phyloP scores from a whole-genome alignment of 2,113 vertebrate species.

The Boleophthalmus pectinirostris region DNA sequence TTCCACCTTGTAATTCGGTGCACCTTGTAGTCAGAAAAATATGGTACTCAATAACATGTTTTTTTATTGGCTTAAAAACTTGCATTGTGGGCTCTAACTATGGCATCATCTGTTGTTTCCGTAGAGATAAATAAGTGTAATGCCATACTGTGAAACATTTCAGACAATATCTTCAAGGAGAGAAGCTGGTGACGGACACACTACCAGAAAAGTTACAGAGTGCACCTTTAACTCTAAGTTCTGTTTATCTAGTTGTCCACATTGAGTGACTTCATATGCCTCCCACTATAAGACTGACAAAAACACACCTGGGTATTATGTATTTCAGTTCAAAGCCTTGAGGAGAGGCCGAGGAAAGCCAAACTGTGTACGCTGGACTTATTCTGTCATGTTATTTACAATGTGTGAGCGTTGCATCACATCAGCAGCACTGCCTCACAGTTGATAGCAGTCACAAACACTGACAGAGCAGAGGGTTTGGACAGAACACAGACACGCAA shows the following conservation, averaged over 20 bases:
- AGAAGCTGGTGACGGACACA: no score
- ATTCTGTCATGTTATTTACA: conserved; percentile 3
- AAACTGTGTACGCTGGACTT: neutral
- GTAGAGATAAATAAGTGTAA: no score
- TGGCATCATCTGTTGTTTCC: no score
- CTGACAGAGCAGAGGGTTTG: neutral
- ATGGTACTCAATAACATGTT: no score
- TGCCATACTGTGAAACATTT: no score
- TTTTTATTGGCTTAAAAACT: no score
- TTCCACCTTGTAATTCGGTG: no score
- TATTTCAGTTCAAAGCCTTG: neutral
- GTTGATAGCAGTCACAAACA: conserved; percentile 6
- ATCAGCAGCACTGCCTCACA: neutral
- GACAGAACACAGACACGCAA: conserved; percentile 2
- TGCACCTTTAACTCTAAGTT: no score
- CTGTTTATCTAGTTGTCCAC: neutral
- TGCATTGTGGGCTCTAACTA: no score
- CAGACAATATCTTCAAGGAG: no score
- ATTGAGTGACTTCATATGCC: neutral
- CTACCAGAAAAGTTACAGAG: no score
- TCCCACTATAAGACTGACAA: neutral
- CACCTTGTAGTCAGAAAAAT: no score
- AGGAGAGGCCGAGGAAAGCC: neutral
- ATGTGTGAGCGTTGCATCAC: conserved; percentile 1
- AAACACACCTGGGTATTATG: neutral